phyloP scores from a whole-genome alignment of 2,113 vertebrate species.

The Zeus faber region DNA sequence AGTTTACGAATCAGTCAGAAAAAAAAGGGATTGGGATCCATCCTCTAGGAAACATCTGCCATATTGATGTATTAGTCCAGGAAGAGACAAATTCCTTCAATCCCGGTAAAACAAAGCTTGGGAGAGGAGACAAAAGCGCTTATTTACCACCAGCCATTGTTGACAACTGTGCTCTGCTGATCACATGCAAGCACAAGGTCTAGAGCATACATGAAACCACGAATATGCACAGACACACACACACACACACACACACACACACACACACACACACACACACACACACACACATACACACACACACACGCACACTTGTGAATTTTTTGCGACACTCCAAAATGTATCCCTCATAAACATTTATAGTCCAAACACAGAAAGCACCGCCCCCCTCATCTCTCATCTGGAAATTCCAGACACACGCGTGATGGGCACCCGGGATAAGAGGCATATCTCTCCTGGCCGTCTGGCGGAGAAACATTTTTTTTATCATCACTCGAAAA shows the following conservation, averaged over 20 bases:
- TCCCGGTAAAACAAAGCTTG: slow-evolving; percentile 58
- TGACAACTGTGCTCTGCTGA: too few relatives aligned
- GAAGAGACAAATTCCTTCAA: slow-evolving; percentile 68
- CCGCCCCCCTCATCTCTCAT: slow-evolving; percentile 51
- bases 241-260: too few relatives aligned
- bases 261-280: neutral
- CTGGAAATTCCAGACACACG: slow-evolving; percentile 50
- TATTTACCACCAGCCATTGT: neutral
- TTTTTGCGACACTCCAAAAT: slow-evolving; percentile 61
- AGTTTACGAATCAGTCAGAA: slow-evolving; percentile 61
- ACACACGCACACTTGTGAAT: slow-evolving; percentile 5
- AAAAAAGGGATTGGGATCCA: slow-evolving; percentile 53
- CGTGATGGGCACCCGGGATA: slow-evolving; percentile 29
- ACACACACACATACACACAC: slow-evolving; percentile 3
- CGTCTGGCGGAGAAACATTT: slow-evolving; percentile 34
- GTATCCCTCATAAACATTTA: slow-evolving; percentile 69
- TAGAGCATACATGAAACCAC: too few relatives aligned
- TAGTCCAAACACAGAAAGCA: slow-evolving; percentile 69
- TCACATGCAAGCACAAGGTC: neutral
- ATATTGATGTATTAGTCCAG: slow-evolving; percentile 63
- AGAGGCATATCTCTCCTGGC: slow-evolving; percentile 14
- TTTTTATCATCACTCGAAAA: slow-evolving; percentile 43
- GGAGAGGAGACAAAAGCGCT: neutral
- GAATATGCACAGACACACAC: too few relatives aligned
- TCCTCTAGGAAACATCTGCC: slow-evolving; percentile 73